Evolutionary conservation across 2,113 vertebrate genomes (phyloP).

Genomic region (Mastomys coucha): DNA sequence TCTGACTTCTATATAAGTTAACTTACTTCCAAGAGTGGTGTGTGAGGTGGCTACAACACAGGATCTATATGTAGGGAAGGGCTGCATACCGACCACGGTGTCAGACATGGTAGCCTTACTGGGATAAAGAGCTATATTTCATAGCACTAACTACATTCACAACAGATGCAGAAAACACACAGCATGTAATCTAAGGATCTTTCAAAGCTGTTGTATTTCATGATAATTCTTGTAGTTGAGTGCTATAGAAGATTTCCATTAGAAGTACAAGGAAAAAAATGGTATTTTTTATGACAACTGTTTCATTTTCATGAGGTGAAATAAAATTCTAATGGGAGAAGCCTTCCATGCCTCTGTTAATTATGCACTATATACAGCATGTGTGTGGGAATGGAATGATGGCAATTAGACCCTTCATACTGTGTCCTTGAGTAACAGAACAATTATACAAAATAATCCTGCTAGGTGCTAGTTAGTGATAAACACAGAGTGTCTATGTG

Average conservation of each 20-base stretch:
- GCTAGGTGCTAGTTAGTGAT: not conserved
- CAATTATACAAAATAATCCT: not conserved
- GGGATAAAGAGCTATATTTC: not conserved
- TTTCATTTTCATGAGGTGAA: not conserved
- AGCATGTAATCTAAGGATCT: not conserved
- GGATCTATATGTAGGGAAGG: not conserved
- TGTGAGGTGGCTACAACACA: not conserved
- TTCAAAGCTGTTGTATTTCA: not conserved
- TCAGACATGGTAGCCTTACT: not conserved
- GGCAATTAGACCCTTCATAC: not conserved
- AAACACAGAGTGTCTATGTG: not conserved
- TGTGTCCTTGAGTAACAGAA: not conserved
- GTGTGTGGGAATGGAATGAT: not conserved
- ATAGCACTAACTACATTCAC: not conserved
- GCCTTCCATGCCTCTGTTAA: not conserved
- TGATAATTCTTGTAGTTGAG: not conserved
- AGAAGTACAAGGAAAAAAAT: not conserved
- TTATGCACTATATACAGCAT: not conserved
- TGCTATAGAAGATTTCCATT: not conserved
- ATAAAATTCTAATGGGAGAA: not conserved
- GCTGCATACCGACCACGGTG: not conserved
- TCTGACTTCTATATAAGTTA: not conserved
- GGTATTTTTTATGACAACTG: not conserved
- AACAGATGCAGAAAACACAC: not conserved
- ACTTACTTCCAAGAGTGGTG: not conserved